Conservation (phyloP, 2,797 vertebrate species). For the Enteromius treurensis region DNA sequence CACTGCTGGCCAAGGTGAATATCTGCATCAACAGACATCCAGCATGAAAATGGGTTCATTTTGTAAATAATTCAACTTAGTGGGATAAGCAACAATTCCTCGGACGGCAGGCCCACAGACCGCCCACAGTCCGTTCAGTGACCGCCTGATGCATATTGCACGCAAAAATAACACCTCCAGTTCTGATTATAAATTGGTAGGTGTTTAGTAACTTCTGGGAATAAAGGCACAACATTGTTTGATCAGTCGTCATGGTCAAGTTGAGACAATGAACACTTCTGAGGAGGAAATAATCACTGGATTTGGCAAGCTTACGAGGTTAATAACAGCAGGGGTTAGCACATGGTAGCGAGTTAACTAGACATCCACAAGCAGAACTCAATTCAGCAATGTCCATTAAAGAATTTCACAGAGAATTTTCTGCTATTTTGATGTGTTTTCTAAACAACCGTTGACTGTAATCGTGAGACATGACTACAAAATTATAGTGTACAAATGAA, state of each 20-base stretch:
- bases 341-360: not conserved
- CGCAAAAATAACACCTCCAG: not conserved
- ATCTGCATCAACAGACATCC: conserved; percentile 26
- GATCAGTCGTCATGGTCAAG: not conserved
- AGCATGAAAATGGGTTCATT: conserved; percentile 13
- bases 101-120: not conserved
- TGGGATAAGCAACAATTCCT: conserved; percentile 25
- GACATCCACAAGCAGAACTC: not conserved
- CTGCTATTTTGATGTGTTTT: not conserved
- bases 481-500: not conserved
- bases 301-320: not conserved
- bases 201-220: not conserved
- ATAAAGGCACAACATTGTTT: conserved; percentile 1
- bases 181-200: not conserved
- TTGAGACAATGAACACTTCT: not conserved
- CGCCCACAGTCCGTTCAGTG: not conserved
- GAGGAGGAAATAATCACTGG: not conserved
- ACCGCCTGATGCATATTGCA: not conserved
- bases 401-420: not conserved
- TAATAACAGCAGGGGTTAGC: not conserved
- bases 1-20: conserved; percentile 26
- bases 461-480: not conserved
- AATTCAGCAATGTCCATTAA: not conserved
- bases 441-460: not conserved
- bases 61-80: conserved; percentile 41